Conservation (phyloP, 2,113 vertebrate genomes). For the Octodon degus region DNA sequence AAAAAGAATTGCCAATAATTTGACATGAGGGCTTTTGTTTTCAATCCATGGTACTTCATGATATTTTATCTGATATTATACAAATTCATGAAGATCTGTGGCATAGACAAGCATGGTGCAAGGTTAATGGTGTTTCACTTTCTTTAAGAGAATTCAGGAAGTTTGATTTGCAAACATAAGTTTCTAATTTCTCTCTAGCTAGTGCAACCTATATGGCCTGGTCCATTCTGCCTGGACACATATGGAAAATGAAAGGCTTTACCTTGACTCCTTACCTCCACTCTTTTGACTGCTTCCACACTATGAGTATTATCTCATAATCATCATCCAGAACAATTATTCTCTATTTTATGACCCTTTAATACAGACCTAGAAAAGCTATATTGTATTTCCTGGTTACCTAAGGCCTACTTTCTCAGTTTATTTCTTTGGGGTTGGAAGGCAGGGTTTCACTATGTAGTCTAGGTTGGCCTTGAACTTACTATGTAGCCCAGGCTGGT, state of each 20-base stretch:
- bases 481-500: background rate
- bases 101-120: background rate
- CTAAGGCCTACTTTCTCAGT: background rate
- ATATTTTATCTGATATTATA: background rate
- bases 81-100: background rate
- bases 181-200: background rate
- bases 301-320: slow-evolving; percentile 19
- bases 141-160: slow-evolving; percentile 21
- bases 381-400: background rate
- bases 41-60: background rate
- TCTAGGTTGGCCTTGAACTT: background rate
- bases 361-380: slow-evolving; percentile 4
- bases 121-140: background rate
- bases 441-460: background rate
- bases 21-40: slow-evolving; percentile 2
- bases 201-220: background rate
- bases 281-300: background rate
- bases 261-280: background rate
- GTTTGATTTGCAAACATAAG: background rate
- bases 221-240: background rate
- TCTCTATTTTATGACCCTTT: slow-evolving; percentile 13
- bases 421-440: background rate
- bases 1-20: background rate
- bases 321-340: background rate
- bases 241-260: background rate